Conservation (phyloP, 2,113 vertebrate species). For the Grantiella picta region DNA sequence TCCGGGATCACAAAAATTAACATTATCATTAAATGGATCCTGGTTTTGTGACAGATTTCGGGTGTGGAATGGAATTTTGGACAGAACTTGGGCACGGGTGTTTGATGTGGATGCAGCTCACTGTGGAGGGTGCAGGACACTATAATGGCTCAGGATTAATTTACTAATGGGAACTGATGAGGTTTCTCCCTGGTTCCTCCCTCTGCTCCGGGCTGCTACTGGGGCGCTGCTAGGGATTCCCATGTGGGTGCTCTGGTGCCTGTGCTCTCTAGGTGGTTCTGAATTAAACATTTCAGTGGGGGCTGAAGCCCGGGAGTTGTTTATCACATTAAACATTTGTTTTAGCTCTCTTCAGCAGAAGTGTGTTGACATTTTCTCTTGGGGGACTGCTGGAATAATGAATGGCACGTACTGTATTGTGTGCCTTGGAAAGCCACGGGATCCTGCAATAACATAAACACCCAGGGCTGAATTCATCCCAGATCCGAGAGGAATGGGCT, state of each 20-base stretch:
- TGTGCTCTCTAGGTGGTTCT: not conserved
- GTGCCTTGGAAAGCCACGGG: not conserved
- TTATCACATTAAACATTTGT: conserved; percentile 9
- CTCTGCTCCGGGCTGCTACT: not conserved
- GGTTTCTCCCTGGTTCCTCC: not conserved
- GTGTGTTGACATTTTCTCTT: conserved; percentile 35
- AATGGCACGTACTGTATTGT: not conserved
- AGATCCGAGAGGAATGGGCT: not conserved
- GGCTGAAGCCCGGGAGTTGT: not conserved
- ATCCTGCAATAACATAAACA: not conserved
- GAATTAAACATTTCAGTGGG: not conserved
- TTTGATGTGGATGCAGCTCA: not conserved
- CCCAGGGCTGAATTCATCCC: not conserved
- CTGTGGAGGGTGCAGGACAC: not conserved
- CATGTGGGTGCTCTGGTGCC: not conserved
- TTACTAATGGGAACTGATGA: fast-evolving
- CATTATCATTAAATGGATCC: fast-evolving
- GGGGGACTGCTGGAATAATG: not conserved
- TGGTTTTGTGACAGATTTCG: fast-evolving
- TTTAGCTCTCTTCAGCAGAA: not conserved
- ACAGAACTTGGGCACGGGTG: not conserved
- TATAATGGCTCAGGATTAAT: fast-evolving
- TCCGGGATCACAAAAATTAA: not conserved
- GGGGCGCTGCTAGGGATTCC: not conserved
- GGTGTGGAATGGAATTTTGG: not conserved